Conservation (phyloP, 2,888 invertebrate genomes). For the Blastobasis lacticolella region DNA sequence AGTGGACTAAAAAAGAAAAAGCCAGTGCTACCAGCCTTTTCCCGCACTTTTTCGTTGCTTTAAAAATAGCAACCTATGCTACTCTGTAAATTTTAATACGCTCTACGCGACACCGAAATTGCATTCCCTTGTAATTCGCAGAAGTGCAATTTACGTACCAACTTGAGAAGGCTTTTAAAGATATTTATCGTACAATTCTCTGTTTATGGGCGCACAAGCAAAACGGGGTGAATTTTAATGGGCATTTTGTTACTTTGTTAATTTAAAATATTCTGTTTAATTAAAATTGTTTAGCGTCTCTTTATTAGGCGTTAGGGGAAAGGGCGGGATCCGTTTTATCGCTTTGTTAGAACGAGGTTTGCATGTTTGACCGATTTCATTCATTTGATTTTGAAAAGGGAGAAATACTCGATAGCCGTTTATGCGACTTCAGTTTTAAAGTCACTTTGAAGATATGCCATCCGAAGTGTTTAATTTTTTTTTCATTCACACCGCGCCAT, state of each 20-base stretch:
- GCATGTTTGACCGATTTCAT: no score
- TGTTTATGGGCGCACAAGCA: slow-evolving; percentile 31
- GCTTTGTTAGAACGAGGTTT: no score
- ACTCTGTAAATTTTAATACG: slow-evolving; percentile 17
- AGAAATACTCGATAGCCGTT: no score
- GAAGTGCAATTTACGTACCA: slow-evolving; percentile 38
- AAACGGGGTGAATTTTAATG: slow-evolving; percentile 38
- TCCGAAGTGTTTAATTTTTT: no score
- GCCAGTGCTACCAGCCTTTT: no score
- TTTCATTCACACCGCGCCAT: no score
- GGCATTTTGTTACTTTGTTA: slow-evolving; percentile 49
- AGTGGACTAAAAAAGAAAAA: no score
- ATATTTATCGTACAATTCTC: slow-evolving; percentile 49
- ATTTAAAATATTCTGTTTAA: slow-evolving; percentile 55
- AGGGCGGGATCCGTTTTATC: not conserved
- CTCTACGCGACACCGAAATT: slow-evolving; percentile 35
- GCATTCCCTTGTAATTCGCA: slow-evolving; percentile 43
- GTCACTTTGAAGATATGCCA: no score
- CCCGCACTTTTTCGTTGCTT: no score
- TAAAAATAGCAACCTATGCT: no score
- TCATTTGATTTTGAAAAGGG: no score
- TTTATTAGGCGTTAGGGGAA: slow-evolving; percentile 25
- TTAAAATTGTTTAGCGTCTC: slow-evolving; percentile 42
- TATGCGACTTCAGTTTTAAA: no score
- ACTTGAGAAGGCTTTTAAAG: slow-evolving; percentile 39